Conservation (phyloP, 2,113 vertebrate genomes). For the Lontra canadensis region DNA sequence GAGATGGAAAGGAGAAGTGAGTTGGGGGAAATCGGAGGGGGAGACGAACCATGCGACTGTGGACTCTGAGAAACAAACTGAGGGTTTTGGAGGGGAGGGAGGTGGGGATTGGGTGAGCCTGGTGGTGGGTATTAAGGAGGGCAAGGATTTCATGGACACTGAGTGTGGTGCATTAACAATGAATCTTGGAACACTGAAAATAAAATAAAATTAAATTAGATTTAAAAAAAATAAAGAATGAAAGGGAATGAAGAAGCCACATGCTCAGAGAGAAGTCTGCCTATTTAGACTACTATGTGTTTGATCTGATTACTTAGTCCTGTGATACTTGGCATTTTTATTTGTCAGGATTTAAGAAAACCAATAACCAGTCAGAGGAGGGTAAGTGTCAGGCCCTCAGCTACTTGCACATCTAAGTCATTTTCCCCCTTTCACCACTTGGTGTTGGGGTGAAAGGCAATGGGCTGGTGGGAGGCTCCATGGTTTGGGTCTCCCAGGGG, state of each 20-base stretch:
- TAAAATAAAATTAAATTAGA: no score
- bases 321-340: neutral
- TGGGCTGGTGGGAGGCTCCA: accelerated
- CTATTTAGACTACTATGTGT: neutral
- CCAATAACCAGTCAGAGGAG: neutral
- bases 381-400: accelerated
- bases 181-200: no score
- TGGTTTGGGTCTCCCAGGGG: neutral
- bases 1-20: no score
- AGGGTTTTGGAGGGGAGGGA: no score
- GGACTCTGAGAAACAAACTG: no score
- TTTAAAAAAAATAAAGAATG: neutral
- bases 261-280: neutral
- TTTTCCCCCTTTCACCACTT: neutral
- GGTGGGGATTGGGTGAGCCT: no score
- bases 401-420: no score
- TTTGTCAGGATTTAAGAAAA: neutral
- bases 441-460: accelerated
- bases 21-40: no score
- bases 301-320: neutral
- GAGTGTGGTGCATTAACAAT: no score
- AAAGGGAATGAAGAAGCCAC: neutral
- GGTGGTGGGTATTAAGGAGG: no score
- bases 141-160: no score
- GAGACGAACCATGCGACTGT: no score